Evolutionary conservation across 2,113 vertebrate species (phyloP).

Genomic region (Glaucomys volans): DNA sequence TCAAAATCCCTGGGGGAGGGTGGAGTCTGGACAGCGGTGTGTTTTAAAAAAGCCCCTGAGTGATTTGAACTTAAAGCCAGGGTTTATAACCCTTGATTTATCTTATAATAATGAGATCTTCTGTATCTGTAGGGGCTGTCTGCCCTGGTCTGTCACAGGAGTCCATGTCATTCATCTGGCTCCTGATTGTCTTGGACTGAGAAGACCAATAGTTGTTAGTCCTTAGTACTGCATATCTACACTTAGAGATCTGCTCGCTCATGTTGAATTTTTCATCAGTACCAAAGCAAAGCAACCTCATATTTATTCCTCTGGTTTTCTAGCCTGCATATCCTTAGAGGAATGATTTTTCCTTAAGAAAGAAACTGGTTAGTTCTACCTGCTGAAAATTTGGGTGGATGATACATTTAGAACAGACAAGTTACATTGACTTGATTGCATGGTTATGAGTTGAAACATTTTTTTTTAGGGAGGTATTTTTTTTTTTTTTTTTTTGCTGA

Average conservation of each 20-base stretch:
- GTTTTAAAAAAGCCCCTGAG: conserved; percentile 18
- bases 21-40: not conserved
- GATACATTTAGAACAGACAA: not conserved
- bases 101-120: not conserved
- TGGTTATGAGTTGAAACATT: not conserved
- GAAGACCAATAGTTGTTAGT: not conserved
- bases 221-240: not conserved
- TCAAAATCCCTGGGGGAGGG: not conserved
- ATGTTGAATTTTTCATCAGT: not conserved
- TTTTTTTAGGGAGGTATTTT: not conserved
- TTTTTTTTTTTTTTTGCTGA: not conserved
- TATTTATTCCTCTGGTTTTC: not conserved
- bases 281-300: not conserved
- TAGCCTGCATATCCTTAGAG: not conserved
- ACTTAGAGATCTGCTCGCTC: not conserved
- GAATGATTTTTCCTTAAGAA: not conserved
- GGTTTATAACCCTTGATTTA: not conserved
- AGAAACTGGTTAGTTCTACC: not conserved
- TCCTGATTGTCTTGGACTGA: not conserved
- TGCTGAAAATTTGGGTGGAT: not conserved
- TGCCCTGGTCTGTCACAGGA: not conserved
- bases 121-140: not conserved
- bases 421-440: not conserved
- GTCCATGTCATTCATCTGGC: not conserved
- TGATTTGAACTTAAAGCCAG: not conserved